A percentile compares a stretch with the other conserved stretches of the same genome.
Evolutionary conservation across 1,140 invertebrate genomes (phyloP).

Genomic region (Drosophila setifemur): DNA sequence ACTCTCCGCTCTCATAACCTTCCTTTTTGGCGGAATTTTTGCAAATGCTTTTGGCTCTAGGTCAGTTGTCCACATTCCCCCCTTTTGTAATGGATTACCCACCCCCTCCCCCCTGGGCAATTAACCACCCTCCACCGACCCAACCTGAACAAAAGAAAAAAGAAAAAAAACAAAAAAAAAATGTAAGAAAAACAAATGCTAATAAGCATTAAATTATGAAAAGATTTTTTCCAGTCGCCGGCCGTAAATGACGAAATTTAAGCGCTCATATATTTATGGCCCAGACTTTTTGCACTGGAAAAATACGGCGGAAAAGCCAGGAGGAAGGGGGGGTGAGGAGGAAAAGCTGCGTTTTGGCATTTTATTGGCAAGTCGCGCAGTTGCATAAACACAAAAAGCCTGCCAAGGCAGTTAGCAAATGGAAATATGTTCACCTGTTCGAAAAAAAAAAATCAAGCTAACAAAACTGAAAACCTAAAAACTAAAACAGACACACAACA

Average conservation of each 20-base stretch:
- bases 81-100: too few relatives aligned
- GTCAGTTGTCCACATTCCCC: background rate
- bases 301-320: conserved; percentile 26
- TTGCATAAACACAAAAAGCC: conserved; percentile 65
- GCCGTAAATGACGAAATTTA: conserved; percentile 79
- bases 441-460: background rate
- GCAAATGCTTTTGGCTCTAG: conserved; percentile 13
- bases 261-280: conserved; percentile 78
- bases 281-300: conserved; percentile 80
- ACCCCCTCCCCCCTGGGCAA: background rate
- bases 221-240: conserved; percentile 69
- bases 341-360: conserved; percentile 36
- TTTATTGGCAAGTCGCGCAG: conserved; percentile 76
- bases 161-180: too few relatives aligned
- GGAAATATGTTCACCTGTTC: conserved; percentile 50
- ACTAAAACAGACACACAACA: too few relatives aligned
- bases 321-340: background rate
- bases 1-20: conserved; percentile 9
- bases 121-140: background rate
- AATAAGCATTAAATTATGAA: conserved; percentile 80
- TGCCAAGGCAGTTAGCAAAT: conserved; percentile 34
- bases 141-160: too few relatives aligned
- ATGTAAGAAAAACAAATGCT: conserved; percentile 71
- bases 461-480: conserved; percentile 18
- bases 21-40: conserved; percentile 4